Conservation (phyloP, 2,888 invertebrate genomes). For the Cataglyphis albicans region DNA sequence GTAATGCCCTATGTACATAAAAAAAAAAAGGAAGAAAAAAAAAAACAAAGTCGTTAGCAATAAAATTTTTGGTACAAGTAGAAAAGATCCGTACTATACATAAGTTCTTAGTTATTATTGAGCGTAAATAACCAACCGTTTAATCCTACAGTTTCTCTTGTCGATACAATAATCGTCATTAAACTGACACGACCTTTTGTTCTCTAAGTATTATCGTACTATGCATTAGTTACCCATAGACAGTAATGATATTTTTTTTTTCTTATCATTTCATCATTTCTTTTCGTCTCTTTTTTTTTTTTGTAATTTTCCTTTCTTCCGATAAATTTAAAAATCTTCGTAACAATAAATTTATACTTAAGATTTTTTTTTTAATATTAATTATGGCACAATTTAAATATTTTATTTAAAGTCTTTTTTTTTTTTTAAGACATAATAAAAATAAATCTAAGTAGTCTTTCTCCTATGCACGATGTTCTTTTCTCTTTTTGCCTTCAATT, state of each 20-base stretch:
- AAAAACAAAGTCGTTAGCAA: conserved; percentile 40
- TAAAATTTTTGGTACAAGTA: conserved; percentile 54
- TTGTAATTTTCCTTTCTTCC: conserved; percentile 80
- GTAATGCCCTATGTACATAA: conserved; percentile 51
- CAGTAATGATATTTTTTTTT: conserved; percentile 75
- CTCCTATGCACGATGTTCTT: conserved; percentile 83
- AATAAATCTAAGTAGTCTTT: conserved; percentile 86
- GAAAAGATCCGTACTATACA: conserved; percentile 66
- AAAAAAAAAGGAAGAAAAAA: conserved; percentile 7
- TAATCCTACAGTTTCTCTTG: conserved; percentile 75
- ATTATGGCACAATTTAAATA: conserved; percentile 86
- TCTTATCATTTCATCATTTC: conserved; percentile 35
- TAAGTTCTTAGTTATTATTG: conserved; percentile 63
- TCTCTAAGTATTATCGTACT: conserved; percentile 70
- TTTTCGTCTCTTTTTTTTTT: conserved; percentile 69
- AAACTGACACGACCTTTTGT: conserved; percentile 63
- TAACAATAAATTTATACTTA: conserved; percentile 85
- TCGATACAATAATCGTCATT: conserved; percentile 69
- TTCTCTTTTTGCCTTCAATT: conserved; percentile 71
- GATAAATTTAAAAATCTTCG: conserved; percentile 84
- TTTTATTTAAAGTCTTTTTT: conserved; percentile 84
- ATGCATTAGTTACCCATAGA: conserved; percentile 74
- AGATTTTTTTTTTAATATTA: conserved; percentile 84
- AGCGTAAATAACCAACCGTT: conserved; percentile 69
- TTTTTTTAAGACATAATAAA: conserved; percentile 85